A percentile compares a stretch with the other conserved stretches of the same genome.
Evolutionary conservation across 2,888 invertebrate species (phyloP).

Genomic region (Crocallis elinguaria): DNA sequence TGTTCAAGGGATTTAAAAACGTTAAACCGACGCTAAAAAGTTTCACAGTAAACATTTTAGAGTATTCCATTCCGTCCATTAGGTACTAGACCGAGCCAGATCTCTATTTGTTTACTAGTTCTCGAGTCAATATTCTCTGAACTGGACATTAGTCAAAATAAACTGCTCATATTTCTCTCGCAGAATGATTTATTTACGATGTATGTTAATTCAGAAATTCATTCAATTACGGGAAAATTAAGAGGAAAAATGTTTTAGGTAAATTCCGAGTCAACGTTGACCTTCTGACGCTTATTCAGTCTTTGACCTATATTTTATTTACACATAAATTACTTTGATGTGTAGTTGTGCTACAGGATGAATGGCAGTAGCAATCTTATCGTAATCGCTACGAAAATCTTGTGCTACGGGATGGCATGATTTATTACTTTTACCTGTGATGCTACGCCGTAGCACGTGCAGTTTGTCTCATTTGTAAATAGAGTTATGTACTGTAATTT

Average conservation of each 20-base stretch:
- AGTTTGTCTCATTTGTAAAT: neutral
- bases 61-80: constrained; percentile 19
- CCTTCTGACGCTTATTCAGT: constrained; percentile 13
- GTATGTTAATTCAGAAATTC: constrained; percentile 12
- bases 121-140: constrained; percentile 25
- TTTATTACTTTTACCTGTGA: constrained; percentile 5
- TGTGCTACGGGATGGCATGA: constrained; percentile 13
- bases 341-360: neutral
- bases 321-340: neutral
- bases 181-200: constrained; percentile 5
- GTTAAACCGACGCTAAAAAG: neutral
- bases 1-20: neutral
- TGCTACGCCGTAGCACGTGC: constrained; percentile 11
- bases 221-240: constrained; percentile 8
- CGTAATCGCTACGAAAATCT: constrained; percentile 3
- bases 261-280: constrained; percentile 6
- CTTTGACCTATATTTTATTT: constrained; percentile 17
- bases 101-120: constrained; percentile 21
- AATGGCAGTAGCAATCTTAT: neutral
- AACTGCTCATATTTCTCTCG: constrained; percentile 19
- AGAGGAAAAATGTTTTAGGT: constrained; percentile 15
- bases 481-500: neutral
- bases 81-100: neutral
- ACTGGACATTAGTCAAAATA: constrained; percentile 10
- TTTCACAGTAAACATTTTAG: constrained; percentile 16